Evolutionary conservation across 2,888 invertebrate genomes (phyloP), one percentile per base, ranked within the genome.

Genomic region (Boloria euphrosyne): DNA sequence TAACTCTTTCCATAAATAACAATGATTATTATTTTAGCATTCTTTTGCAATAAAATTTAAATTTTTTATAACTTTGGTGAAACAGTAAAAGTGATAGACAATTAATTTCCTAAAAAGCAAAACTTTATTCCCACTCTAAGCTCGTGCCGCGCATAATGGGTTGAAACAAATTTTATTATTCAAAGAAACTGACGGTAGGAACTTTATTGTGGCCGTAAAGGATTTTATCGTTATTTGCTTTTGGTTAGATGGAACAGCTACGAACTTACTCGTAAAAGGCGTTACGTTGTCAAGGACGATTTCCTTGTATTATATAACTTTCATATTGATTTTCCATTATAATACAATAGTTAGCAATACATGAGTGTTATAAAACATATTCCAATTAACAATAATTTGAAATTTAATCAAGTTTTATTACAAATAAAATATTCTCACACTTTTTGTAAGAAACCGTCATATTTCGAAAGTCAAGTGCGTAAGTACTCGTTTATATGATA

Each of bases 141-240:
- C 55, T 31, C 46, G 18, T 46, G 46, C 46, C 31, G 27, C 17
- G 51, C 38, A 47, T 52, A 64, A 64, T 64, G 52, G 51, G 7
- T 46, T 58, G 51, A 52, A 64, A 64, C 64, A 47, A 64, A 64
- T 64, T 64, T 64, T 64, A 64, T 64, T 64, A 55, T 58, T 52
- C 57, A 13, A n/a, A 57, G 51, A 58, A 49, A 65, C 51, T 52
- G 62, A 47, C 66, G 57, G 57, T 62, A 65, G 62, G 58, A 69
- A 27, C 59, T 67, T 69, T 67, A 65, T 65, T 67, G 62, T 62
- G 65, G 64, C 57, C 66, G 65, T 66, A 67, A 72, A 72, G 61
- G 27, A 46, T 54, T 71, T 65, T 59, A 70, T 69, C 60, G 65
- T 66, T 64, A 68, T 62, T 68, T 66, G 66, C 60, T 67, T 65